These are phyloP conservation scores for Dryocosmus kuriphilus DNA, from an alignment of 2,888 invertebrate genomes.

Conservation along the genomic window DNA sequence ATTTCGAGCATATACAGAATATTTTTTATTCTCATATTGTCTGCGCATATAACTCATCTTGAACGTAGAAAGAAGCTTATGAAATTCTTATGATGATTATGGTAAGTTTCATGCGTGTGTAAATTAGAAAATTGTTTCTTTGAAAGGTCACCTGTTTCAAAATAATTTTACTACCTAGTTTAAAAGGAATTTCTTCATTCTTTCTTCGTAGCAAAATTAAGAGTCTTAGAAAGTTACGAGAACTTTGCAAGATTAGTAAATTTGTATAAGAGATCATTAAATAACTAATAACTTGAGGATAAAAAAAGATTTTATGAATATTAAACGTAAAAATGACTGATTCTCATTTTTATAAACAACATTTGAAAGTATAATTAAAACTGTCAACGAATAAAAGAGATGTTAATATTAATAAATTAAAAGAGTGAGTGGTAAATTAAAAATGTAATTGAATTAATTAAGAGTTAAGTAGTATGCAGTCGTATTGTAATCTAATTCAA, in stretches of 20 bases:
- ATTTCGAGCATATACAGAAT: too few relatives aligned
- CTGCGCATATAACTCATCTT: neutral
- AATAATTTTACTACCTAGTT: neutral
- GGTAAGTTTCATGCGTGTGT: neutral
- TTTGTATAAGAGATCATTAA: neutral
- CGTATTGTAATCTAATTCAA: too few relatives aligned
- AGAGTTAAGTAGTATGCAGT: too few relatives aligned
- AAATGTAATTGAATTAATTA: too few relatives aligned
- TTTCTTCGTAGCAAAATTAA: neutral
- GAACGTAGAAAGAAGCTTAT: neutral
- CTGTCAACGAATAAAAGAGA: too few relatives aligned
- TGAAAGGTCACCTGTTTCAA: neutral
- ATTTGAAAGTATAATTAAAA: too few relatives aligned
- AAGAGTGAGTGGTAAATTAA: too few relatives aligned
- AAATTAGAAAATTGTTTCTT: neutral
- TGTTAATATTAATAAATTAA: too few relatives aligned
- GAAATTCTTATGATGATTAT: neutral
- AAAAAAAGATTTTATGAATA: neutral
- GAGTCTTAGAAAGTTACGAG: neutral
- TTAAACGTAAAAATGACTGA: too few relatives aligned
- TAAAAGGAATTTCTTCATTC: neutral
- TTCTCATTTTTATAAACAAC: too few relatives aligned
- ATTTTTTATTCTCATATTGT: too few relatives aligned
- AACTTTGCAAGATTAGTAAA: neutral
- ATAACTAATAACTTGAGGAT: neutral